These are phyloP conservation scores for Erebia epiphron DNA, from an alignment of 2,888 invertebrate species.

Conservation along the genomic window DNA sequence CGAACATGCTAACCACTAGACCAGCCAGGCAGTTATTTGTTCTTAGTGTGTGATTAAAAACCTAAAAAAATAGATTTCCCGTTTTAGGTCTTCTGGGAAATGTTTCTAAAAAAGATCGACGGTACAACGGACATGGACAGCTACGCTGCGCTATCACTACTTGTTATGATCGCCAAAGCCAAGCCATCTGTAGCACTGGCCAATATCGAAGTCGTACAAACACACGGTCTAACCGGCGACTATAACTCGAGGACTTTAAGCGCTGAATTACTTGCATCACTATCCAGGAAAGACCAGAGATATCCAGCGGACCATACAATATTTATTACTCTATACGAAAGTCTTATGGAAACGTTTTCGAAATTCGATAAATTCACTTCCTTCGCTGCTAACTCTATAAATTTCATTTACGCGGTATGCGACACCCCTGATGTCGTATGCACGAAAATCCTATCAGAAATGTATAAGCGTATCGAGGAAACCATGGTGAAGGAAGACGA, in stretches of 20 bases:
- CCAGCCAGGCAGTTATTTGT: no score
- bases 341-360: slow-evolving; percentile 74
- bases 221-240: slow-evolving; percentile 86
- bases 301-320: slow-evolving; percentile 68
- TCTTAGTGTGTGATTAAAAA: background rate
- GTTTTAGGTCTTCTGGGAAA: slow-evolving; percentile 91
- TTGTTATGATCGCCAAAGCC: slow-evolving; percentile 87
- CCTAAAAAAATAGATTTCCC: background rate
- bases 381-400: slow-evolving; percentile 77
- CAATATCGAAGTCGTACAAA: slow-evolving; percentile 89
- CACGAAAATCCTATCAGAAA: slow-evolving; percentile 73
- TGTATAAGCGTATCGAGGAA: slow-evolving; percentile 73
- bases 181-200: slow-evolving; percentile 84
- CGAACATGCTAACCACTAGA: no score
- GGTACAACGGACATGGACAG: slow-evolving; percentile 88
- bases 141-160: slow-evolving; percentile 87
- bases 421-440: slow-evolving; percentile 82
- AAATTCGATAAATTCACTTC: slow-evolving; percentile 75
- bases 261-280: slow-evolving; percentile 62
- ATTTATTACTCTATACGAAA: slow-evolving; percentile 63
- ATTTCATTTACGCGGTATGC: slow-evolving; percentile 82
- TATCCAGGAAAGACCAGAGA: slow-evolving; percentile 66
- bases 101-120: slow-evolving; percentile 88
- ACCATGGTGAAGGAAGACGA: slow-evolving; percentile 62
- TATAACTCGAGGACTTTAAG: slow-evolving; percentile 66